Base-by-base conservation (phyloP, 1,140 invertebrate genomes). In the Aphis gossypii region DNA sequence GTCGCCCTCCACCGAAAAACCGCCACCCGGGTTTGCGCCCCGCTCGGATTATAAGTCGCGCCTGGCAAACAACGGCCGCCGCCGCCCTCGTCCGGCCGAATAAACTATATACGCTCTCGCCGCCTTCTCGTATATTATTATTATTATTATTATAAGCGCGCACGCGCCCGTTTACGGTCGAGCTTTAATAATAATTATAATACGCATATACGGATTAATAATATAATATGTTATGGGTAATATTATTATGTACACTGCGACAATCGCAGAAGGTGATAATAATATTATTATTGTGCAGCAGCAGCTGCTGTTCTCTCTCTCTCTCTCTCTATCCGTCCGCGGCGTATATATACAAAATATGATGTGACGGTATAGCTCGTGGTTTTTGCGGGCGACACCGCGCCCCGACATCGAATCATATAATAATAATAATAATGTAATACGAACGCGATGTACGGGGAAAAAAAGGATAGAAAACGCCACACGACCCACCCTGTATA, bases 31-130 rank as follows among this genome's bases (percentile, higher is more conserved):
- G 90, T 76, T 46, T 38, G 91, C 44, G 91, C 44, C 60, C 91
- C 91, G 76, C 30, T 82, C 41, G 76, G 44, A 92, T 92, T 92
- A 92, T 92, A 83, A 92, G 91, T 92, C 91, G 91, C 88, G 51
- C 48, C 88, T 35, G 88, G 51, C 41, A 76, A 92, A 92, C 76
- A 51, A 92, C 60, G 88, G 23, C 60, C 60, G 30, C 60, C 60
- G 44, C 68, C 46, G n/a, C 91, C 76, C 46, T 89, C 88, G 88
- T 56, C 88, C 35, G 48, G 35, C 51, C 48, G n/a, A 48, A 48
- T 35, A 86, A 30, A 84, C 83, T 44, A 25, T 44, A 25, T 9
- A 68, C 38, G 38, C 38, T 25, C 35, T 84, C 83, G 83, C 83
- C 83, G 83, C 21, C 38, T 4, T 8, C 82, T 41, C 38, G 30